Evolutionary conservation across 2,888 invertebrate genomes (phyloP), one percentile per base, ranked within the genome.

Genomic region (Lithophane semibrunnea): DNA sequence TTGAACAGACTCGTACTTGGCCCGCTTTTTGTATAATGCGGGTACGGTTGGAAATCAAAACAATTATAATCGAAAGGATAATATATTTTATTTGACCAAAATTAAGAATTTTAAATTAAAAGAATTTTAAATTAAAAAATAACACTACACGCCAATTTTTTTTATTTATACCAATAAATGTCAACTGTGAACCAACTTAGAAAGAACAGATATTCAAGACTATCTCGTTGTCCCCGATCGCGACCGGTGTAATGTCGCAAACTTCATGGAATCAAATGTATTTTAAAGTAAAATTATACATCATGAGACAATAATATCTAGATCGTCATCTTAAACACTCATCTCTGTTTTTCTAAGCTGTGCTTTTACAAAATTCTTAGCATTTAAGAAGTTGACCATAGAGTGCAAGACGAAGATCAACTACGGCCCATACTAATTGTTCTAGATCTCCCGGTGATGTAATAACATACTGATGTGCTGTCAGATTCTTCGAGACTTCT

Each of bases 391-490:
- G 5, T 37, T 9, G 1, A 37, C 5, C 37, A 37, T 10, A 9
- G 24, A 29, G 18, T 29, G 1, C 44, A 9, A 9, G 9, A 44
- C 9, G 44, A 44, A 44, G 44, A 9, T 44, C 9, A 44, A 10
- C 44, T 44, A 44, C 9, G 1, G 2, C 10, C 0, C 2, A 0
- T 2, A 49, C 47, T 2, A 71, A 18, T 2, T 3, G 0, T 37
- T 49, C 8, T 1, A 71, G 16, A 9, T 71, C 71, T 63, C 7
- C 1, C 3, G 47, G 18, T 12, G 49, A 18, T 12, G 65, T n/a
- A 37, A 5, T 2, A 49, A 65, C 71, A 49, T 47, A 71, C 1
- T n/a, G 21, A 24, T 64, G 47, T 7, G 16, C 71, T 10, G 0
- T 4, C 7, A 71, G 16, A 37, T 49, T 2, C 2, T n/a, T n/a